These are phyloP conservation scores for Drosophila rufa DNA, from an alignment of 1,140 invertebrate species.

Conservation along the genomic window DNA sequence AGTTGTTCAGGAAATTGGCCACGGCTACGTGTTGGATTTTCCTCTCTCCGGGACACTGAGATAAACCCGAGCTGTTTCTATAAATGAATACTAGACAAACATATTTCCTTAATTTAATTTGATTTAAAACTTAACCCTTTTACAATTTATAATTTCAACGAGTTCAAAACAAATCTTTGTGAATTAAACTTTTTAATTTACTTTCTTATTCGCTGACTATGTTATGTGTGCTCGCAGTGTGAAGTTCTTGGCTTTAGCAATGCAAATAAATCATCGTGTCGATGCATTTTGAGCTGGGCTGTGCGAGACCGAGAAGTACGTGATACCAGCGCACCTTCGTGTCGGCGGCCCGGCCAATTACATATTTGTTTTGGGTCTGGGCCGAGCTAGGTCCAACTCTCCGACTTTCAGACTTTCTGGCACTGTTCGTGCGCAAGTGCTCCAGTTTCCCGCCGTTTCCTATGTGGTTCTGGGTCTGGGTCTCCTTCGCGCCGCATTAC, in stretches of 20 bases:
- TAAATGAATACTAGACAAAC: too few species aligned
- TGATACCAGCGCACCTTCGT: slow-evolving; percentile 61
- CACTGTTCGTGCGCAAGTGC: slow-evolving; percentile 73
- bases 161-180: neutral
- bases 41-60: slow-evolving; percentile 17
- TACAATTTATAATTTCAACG: neutral
- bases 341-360: slow-evolving; percentile 68
- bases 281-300: slow-evolving; percentile 64
- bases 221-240: slow-evolving; percentile 10
- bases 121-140: too few species aligned
- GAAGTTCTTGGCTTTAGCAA: slow-evolving; percentile 57
- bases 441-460: slow-evolving; percentile 61
- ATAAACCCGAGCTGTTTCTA: neutral
- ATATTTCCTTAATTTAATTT: too few species aligned
- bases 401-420: slow-evolving; percentile 46
- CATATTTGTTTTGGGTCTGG: slow-evolving; percentile 69
- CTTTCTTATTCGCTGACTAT: neutral
- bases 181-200: neutral
- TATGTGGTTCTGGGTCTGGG: slow-evolving; percentile 28
- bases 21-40: slow-evolving; percentile 62
- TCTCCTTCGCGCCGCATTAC: slow-evolving; percentile 56
- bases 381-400: slow-evolving; percentile 18
- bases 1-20: slow-evolving; percentile 74
- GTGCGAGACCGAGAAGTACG: slow-evolving; percentile 52
- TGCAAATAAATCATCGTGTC: slow-evolving; percentile 83